Percentiles rank a stretch among this genome's conserved stretches.
Conservation (phyloP, 2,797 vertebrate genomes). For the Tamandua tetradactyla region DNA sequence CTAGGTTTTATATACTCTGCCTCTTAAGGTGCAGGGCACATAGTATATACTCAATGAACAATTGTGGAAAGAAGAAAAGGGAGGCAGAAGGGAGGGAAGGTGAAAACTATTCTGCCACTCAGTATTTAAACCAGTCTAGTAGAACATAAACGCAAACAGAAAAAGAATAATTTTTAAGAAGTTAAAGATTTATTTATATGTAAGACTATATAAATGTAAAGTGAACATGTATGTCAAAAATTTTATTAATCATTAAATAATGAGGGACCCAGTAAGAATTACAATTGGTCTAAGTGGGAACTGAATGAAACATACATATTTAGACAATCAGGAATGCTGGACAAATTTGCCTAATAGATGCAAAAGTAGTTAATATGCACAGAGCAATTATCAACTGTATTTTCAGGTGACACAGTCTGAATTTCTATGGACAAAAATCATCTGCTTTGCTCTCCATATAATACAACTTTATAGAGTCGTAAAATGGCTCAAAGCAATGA, state of each 20-base stretch:
- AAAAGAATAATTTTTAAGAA: conserved; percentile 11
- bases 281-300: neutral
- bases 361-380: neutral
- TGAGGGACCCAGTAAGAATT: neutral
- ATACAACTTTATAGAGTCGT: neutral
- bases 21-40: neutral
- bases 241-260: neutral
- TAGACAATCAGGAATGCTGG: neutral
- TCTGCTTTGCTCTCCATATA: neutral
- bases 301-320: neutral
- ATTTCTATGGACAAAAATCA: conserved; percentile 48
- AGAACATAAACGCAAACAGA: neutral
- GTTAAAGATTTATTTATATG: neutral
- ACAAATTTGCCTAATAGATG: neutral
- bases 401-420: neutral
- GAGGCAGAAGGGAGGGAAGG: neutral
- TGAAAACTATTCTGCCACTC: neutral
- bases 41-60: neutral
- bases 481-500: conserved; percentile 49
- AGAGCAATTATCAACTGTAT: neutral
- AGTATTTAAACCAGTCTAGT: conserved; percentile 34
- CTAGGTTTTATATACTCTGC: neutral
- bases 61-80: neutral
- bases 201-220: too few species aligned
- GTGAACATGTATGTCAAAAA: too few species aligned